A percentile compares a stretch with the other conserved stretches of the same genome.
Evolutionary conservation across 2,797 vertebrate genomes (phyloP).

Genomic region (Lophura swinhoii): DNA sequence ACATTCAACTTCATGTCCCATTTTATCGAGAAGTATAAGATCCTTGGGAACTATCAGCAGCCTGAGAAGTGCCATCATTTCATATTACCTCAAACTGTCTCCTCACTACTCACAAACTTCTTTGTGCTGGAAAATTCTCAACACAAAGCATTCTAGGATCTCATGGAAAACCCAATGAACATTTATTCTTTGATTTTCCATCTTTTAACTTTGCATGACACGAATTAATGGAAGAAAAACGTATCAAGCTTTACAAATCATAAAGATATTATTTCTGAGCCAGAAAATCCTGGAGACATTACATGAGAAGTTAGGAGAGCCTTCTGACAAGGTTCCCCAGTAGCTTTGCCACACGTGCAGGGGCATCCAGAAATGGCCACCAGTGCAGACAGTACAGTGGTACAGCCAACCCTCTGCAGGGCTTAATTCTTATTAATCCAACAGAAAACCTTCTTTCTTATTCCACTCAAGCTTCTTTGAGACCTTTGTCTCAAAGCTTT

Average conservation of each 20-base stretch:
- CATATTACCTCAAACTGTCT: not conserved
- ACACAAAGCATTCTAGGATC: not conserved
- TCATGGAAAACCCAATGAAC: not conserved
- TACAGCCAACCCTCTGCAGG: not conserved
- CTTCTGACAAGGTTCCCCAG: not conserved
- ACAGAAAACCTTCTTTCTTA: not conserved
- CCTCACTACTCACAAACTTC: not conserved
- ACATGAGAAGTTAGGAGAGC: not conserved
- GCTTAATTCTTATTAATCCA: not conserved
- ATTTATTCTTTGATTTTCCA: not conserved
- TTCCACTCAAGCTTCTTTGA: not conserved
- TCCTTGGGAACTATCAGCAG: not conserved
- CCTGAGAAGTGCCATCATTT: not conserved
- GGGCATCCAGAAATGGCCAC: not conserved
- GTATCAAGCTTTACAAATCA: not conserved
- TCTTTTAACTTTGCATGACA: not conserved
- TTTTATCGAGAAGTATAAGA: not conserved
- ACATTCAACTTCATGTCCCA: not conserved
- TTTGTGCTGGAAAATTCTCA: not conserved
- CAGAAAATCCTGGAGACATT: not conserved
- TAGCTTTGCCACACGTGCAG: not conserved
- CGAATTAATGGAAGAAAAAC: not conserved
- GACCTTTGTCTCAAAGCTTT: constrained; percentile 10
- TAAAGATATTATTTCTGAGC: not conserved
- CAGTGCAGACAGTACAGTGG: not conserved